Evolutionary conservation across 2,113 vertebrate species (phyloP), one percentile per base, ranked within the genome.

Genomic region (Merops nubicus): DNA sequence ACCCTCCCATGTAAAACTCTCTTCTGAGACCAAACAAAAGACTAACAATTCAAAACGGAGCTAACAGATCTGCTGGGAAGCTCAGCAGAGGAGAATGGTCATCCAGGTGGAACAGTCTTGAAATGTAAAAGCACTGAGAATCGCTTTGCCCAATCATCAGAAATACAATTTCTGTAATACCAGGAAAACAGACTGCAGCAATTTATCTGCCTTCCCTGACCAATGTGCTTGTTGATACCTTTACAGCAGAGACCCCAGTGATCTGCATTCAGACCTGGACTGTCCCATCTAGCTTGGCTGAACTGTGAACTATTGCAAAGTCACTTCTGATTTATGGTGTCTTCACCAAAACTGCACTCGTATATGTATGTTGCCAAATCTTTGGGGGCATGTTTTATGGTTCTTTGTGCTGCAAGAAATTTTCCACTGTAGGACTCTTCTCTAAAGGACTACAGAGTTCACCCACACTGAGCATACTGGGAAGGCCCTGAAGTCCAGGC

Each of bases 321-420:
- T 31, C 75, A 34, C 15, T 2, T 14, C 75, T 69, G 42, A 88
- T 77, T 83, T 69, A 73, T 31, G 34, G 14, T 17, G 51, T 31
- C 57, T 51, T 86, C 15, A 5, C 38, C 28, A 43, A 26, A 9
- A 29, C 42, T 69, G 33, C 50, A 4, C 38, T 83, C 47, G n/a
- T 33, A 7, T 0, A 0, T 0, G 8, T 6, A 11, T 5, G 1
- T 17, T 53, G 47, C 34, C 65, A 45, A 50, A 22, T 4, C 79
- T 77, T 56, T 34, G 33, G 59, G 31, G 59, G 12, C 50, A 90
- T 42, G 73, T 72, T 57, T 40, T 36, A 23, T 9, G 9, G 20
- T 38, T 65, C 63, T 75, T 64, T 57, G 50, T 51, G 59, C 59
- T 67, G 33, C 64, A 72, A 43, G 48, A 91, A 78, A 20, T 17